Evolutionary conservation across 1,140 invertebrate species (phyloP), one percentile per base, ranked within the genome.

Genomic region (Ectropis grisescens): DNA sequence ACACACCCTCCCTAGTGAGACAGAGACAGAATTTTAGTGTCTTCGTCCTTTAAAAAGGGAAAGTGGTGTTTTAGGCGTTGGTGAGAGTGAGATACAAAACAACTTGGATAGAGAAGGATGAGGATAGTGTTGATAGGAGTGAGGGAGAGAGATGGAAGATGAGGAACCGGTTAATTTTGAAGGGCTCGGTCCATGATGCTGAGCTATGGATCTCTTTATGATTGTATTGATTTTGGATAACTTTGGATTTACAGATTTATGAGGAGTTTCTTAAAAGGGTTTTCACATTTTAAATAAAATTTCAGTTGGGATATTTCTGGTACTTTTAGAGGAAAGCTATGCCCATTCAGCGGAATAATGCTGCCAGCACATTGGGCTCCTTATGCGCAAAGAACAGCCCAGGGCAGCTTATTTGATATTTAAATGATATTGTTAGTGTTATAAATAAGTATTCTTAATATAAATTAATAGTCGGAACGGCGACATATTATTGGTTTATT

Each of bases 21-120:
- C 2, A 40, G 41, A 28, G 65, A 72, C 14, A 33, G 7, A 19
- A 3, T 19, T 27, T 16, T 41, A 48, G 59, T 71, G 66, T 76
- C 72, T 80, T 80, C 75, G 75, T 80, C 70, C 75, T 80, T 80
- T 80, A 47, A 80, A 80, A 80, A 80, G 75, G 75, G 75, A 80
- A 80, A 78, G 75, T 80, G 70, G 70, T 76, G 68, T 58, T 62
- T 58, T 38, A 29, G 56, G 50, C 64, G 51, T 49, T 59, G 62
- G 75, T 56, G 66, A 75, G 75, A 80, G 72, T 76, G 75, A 76
- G 75, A 80, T 75, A 59, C 75, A 80, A 80, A 78, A 71, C 47
- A 52, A 67, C 72, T 69, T 68, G 66, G 68, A 55, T 44, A 48
- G 47, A 64, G 16, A 10, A 56, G 34, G 70, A 75, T 10, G n/a